Conservation (phyloP, 2,888 invertebrate species). For the Drosophila anomelani region DNA sequence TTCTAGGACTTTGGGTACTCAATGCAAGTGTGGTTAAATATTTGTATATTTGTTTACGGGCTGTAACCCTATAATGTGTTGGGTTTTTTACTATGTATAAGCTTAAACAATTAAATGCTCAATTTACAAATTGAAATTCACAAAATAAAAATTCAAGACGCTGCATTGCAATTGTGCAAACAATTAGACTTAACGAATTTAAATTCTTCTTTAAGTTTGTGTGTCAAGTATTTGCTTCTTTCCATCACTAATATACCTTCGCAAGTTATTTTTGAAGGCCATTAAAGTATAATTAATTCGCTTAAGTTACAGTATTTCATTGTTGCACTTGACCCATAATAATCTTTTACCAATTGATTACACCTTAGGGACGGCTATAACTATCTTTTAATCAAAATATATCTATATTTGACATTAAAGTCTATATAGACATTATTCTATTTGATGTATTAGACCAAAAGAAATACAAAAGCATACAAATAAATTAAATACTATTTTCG, state of each 20-base stretch:
- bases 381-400: not conserved
- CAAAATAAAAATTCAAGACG: not conserved
- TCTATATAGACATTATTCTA: not conserved
- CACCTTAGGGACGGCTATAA: not conserved
- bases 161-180: too few relatives aligned
- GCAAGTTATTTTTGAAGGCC: not conserved
- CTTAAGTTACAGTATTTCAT: not conserved
- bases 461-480: too few relatives aligned
- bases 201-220: not conserved
- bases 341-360: not conserved
- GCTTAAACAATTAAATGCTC: not conserved
- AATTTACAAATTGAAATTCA: not conserved
- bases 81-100: not conserved
- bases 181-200: not conserved
- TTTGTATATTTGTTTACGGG: slow-evolving; percentile 5
- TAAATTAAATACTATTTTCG: too few relatives aligned
- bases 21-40: not conserved
- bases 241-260: not conserved
- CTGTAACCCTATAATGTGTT: not conserved
- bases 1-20: slow-evolving; percentile 5
- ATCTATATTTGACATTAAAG: not conserved
- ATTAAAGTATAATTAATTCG: not conserved
- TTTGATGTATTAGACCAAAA: too few relatives aligned
- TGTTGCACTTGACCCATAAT: not conserved
- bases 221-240: not conserved